Percentiles rank a stretch among this genome's conserved stretches.
Conservation (phyloP, 2,888 invertebrate species). For the Hetaerina titia region DNA sequence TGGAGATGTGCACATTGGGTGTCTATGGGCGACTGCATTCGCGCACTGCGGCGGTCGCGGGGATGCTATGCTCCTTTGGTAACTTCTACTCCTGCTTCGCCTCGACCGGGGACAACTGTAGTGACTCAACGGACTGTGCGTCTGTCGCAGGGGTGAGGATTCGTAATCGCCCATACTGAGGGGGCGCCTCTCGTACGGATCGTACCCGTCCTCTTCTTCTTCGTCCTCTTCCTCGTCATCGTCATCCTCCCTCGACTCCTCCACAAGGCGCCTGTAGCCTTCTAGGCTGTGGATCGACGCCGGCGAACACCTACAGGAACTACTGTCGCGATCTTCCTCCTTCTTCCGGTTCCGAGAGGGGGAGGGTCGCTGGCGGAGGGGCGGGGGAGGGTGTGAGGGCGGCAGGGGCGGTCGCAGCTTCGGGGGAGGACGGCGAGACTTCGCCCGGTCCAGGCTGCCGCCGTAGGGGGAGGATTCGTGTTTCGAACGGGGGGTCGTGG, state of each 20-base stretch:
- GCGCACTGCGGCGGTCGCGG: not conserved
- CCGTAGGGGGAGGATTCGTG: constrained; percentile 49
- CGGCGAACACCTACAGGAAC: constrained; percentile 56
- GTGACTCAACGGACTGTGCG: constrained; percentile 47
- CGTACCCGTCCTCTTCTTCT: constrained; percentile 25
- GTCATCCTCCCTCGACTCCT: constrained; percentile 50
- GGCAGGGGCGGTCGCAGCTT: constrained; percentile 43
- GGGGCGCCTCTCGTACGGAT: constrained; percentile 40
- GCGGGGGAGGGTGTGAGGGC: constrained; percentile 40
- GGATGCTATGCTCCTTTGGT: constrained; percentile 66
- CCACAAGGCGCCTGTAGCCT: constrained; percentile 45
- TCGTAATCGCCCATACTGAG: constrained; percentile 23
- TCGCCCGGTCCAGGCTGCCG: constrained; percentile 50
- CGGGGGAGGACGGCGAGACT: constrained; percentile 30
- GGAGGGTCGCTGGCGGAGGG: constrained; percentile 38
- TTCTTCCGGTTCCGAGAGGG: not conserved
- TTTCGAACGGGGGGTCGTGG: constrained; percentile 35
- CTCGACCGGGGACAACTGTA: constrained; percentile 54
- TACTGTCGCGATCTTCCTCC: constrained; percentile 45
- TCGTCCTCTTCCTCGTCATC: constrained; percentile 56
- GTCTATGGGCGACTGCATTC: constrained; percentile 45
- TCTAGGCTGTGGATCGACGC: constrained; percentile 39
- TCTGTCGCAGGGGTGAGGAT: not conserved
- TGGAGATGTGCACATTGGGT: constrained; percentile 42
- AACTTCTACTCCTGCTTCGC: constrained; percentile 66